Conservation (phyloP, 2,797 vertebrate genomes). For the Micrastur ruficollis region DNA sequence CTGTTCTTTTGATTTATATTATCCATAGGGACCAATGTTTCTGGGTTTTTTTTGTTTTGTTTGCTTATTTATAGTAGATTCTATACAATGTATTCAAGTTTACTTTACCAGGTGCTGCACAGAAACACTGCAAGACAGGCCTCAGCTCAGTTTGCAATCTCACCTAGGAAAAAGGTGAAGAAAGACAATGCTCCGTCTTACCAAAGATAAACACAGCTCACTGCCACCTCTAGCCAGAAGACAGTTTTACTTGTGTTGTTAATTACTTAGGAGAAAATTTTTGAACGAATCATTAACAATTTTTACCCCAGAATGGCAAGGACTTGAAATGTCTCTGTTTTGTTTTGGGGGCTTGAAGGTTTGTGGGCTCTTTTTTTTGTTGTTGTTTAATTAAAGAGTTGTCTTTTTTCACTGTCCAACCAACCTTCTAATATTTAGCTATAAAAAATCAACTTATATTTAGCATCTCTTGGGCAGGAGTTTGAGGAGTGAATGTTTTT, state of each 20-base stretch:
- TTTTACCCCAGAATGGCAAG: not conserved
- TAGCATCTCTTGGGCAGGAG: accelerated
- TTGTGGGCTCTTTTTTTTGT: no score
- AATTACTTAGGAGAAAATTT: not conserved
- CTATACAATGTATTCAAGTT: not conserved
- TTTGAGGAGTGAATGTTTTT: not conserved
- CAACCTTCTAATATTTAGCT: not conserved
- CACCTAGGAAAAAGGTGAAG: not conserved
- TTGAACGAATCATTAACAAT: not conserved
- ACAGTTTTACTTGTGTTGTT: not conserved
- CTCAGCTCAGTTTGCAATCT: not conserved
- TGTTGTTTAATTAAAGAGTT: not conserved
- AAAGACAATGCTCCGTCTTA: not conserved
- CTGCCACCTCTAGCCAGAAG: not conserved
- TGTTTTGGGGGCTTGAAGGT: not conserved
- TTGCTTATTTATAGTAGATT: not conserved
- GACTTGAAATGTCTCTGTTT: not conserved
- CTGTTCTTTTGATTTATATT: not conserved
- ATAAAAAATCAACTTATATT: not conserved
- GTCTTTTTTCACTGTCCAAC: not conserved
- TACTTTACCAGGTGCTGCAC: not conserved
- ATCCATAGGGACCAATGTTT: not conserved
- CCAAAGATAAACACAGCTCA: not conserved
- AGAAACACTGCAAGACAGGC: not conserved
- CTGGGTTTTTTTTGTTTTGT: not conserved